These are phyloP conservation scores for Carcina quercana DNA, from an alignment of 2,888 invertebrate species.

Conservation along the genomic window DNA sequence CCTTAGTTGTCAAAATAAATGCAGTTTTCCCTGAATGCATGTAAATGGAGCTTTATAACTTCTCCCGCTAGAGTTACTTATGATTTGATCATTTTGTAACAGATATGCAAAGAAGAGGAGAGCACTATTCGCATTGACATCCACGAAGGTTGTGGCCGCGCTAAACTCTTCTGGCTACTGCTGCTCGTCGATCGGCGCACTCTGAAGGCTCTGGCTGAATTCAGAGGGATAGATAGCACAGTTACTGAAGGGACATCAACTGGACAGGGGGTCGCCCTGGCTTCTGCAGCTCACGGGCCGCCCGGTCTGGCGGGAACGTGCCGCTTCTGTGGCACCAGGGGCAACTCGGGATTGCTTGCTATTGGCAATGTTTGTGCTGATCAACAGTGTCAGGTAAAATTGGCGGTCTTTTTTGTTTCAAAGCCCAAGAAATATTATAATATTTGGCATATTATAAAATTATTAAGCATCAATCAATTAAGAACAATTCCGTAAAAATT, in stretches of 20 bases:
- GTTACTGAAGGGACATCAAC: slow-evolving; percentile 24
- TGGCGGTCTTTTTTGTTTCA: too few species aligned
- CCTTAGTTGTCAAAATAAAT: too few species aligned
- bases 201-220: slow-evolving; percentile 92
- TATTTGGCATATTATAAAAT: too few species aligned
- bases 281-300: slow-evolving; percentile 25
- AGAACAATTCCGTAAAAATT: too few species aligned
- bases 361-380: slow-evolving; percentile 96
- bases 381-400: slow-evolving; percentile 92
- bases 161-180: slow-evolving; percentile 95
- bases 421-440: too few species aligned
- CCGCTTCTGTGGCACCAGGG: slow-evolving; percentile 92
- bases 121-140: slow-evolving; percentile 96
- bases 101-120: slow-evolving; percentile 96
- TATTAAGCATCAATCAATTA: too few species aligned
- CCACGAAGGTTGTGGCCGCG: slow-evolving; percentile 97
- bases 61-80: too few species aligned
- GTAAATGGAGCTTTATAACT: too few species aligned
- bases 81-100: too few species aligned
- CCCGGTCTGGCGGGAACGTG: slow-evolving; percentile 76
- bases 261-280: slow-evolving; percentile 19
- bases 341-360: slow-evolving; percentile 87
- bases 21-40: too few species aligned
- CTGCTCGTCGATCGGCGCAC: slow-evolving; percentile 95
- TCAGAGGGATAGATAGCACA: slow-evolving; percentile 78